A percentile compares a stretch with the other conserved stretches of the same genome.
Evolutionary conservation across 2,797 vertebrate genomes (phyloP).

Genomic region (Microctenopoma steveboyesi): DNA sequence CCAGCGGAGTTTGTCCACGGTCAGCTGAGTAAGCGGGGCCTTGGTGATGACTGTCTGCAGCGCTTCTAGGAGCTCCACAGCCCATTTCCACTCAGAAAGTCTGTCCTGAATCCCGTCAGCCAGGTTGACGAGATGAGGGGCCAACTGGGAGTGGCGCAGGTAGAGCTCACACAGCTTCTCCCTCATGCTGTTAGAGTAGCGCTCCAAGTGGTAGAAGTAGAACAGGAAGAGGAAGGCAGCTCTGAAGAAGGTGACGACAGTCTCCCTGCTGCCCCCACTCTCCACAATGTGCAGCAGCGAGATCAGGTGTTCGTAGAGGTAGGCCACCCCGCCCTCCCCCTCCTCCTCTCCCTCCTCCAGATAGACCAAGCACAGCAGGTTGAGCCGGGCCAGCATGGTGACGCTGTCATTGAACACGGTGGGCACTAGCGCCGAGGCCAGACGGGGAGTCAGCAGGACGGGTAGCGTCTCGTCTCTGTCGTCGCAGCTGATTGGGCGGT

Average conservation of each 20-base stretch:
- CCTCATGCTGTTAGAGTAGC: slow-evolving; percentile 68
- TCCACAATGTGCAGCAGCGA: slow-evolving; percentile 80
- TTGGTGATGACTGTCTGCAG: slow-evolving; percentile 79
- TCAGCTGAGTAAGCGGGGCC: slow-evolving; percentile 54
- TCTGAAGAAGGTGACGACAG: slow-evolving; percentile 85
- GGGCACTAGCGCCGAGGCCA: slow-evolving; percentile 83
- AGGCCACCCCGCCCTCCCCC: slow-evolving; percentile 71
- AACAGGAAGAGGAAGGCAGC: slow-evolving; percentile 84
- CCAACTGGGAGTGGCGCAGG: slow-evolving; percentile 76
- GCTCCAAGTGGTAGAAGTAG: slow-evolving; percentile 79
- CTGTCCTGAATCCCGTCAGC: slow-evolving; percentile 74
- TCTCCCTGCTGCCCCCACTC: slow-evolving; percentile 74
- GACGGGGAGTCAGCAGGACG: slow-evolving; percentile 83
- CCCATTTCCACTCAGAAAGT: slow-evolving; percentile 78
- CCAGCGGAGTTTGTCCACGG: slow-evolving; percentile 75
- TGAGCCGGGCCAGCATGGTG: slow-evolving; percentile 85
- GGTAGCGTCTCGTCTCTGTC: slow-evolving; percentile 84
- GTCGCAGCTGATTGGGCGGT: slow-evolving; percentile 84
- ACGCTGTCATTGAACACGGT: slow-evolving; percentile 85
- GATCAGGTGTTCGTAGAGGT: slow-evolving; percentile 81
- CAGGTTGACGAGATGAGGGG: slow-evolving; percentile 87
- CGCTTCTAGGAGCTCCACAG: slow-evolving; percentile 71
- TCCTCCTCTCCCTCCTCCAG: slow-evolving; percentile 81
- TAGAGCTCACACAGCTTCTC: slow-evolving; percentile 83
- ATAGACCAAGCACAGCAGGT: slow-evolving; percentile 86